These are phyloP conservation scores for Mustelus asterias DNA, from an alignment of 2,113 vertebrate species.

Conservation along the genomic window DNA sequence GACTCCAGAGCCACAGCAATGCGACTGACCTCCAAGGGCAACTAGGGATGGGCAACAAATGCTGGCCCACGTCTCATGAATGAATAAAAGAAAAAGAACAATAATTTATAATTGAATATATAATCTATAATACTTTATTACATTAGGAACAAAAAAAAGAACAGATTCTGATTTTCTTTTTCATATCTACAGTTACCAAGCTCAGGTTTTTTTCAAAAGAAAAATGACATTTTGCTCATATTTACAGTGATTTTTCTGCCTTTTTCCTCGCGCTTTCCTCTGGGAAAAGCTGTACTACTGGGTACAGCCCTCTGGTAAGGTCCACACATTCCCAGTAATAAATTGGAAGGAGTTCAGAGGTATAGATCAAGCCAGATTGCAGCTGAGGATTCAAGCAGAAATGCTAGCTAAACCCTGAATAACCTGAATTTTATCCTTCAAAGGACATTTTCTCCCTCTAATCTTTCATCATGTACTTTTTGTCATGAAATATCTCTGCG, in stretches of 20 bases:
- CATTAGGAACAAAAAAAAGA: not conserved
- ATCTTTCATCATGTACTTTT: not conserved
- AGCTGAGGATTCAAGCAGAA: conserved; percentile 25
- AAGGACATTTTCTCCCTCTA: not conserved
- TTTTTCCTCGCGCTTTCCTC: not conserved
- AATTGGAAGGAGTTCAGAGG: not conserved
- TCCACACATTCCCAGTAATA: not conserved
- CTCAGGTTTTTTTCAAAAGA: not conserved
- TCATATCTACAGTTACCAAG: too few relatives aligned
- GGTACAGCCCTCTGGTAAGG: not conserved
- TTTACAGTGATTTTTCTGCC: not conserved
- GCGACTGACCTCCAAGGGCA: too few relatives aligned
- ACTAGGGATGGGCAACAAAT: too few relatives aligned
- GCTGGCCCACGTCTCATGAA: too few relatives aligned
- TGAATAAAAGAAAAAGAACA: too few relatives aligned
- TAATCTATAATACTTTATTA: not conserved
- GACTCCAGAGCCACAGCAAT: too few relatives aligned
- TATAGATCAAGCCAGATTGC: not conserved
- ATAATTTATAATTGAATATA: too few relatives aligned
- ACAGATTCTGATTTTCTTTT: not conserved
- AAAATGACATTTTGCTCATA: not conserved
- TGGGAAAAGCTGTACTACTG: not conserved
- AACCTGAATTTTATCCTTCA: not conserved
- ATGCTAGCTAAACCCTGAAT: not conserved
- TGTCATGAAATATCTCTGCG: not conserved